Conservation (phyloP, 2,113 vertebrate species). For the Chamaetylas fuelleborni region DNA sequence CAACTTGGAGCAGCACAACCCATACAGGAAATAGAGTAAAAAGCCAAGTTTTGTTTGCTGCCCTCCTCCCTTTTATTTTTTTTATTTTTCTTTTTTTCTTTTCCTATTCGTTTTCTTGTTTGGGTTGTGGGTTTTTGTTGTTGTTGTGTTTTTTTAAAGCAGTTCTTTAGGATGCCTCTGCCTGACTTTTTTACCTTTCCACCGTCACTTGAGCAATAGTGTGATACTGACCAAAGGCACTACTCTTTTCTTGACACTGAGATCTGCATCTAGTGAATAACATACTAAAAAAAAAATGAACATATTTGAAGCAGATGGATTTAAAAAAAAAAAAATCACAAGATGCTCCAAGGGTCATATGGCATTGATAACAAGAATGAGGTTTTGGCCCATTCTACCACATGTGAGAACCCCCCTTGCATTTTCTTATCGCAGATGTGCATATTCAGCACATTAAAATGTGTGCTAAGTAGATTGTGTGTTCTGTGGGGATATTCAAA, state of each 20-base stretch:
- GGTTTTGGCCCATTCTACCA: background rate
- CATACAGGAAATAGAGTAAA: background rate
- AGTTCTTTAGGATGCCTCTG: background rate
- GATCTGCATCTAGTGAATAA: background rate
- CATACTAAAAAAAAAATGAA: background rate
- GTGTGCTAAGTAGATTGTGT: background rate
- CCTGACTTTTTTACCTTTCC: background rate
- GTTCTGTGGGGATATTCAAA: rapidly evolving
- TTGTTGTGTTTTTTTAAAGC: background rate
- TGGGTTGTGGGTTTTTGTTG: too few relatives aligned
- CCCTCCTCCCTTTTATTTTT: rapidly evolving
- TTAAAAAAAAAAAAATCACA: background rate
- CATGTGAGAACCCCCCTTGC: background rate
- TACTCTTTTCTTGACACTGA: background rate
- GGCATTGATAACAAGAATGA: background rate
- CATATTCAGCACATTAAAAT: background rate
- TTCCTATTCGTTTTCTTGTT: background rate
- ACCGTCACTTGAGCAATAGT: background rate
- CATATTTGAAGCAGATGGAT: background rate
- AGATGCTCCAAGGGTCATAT: background rate
- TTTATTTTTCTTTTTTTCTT: background rate
- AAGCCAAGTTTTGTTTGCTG: background rate
- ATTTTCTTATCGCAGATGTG: background rate
- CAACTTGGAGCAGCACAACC: background rate
- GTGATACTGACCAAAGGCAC: background rate